Evolutionary conservation across 2,113 vertebrate genomes (phyloP).

Genomic region (Misgurnus mizolepis): DNA sequence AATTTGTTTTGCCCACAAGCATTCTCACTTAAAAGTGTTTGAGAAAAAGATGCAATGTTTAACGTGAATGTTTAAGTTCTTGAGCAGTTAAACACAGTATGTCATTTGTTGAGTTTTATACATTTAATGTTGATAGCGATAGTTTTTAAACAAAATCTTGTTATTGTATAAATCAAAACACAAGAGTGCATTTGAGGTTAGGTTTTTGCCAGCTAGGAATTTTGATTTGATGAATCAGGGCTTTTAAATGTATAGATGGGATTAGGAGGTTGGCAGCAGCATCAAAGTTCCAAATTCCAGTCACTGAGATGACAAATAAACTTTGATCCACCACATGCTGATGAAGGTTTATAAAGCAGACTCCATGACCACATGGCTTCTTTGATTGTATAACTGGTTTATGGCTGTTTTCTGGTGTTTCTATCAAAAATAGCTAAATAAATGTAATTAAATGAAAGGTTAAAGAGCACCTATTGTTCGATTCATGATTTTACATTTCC

Average conservation of each 20-base stretch:
- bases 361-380: constrained; percentile 38
- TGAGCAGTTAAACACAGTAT: too few species aligned
- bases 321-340: constrained; percentile 60
- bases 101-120: too few species aligned
- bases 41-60: background rate
- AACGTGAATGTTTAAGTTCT: too few species aligned
- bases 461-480: too few species aligned
- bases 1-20: background rate
- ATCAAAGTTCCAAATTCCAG: constrained; percentile 65
- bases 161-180: constrained; percentile 60
- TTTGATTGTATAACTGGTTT: constrained; percentile 54
- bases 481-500: too few species aligned
- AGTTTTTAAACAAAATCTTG: constrained; percentile 2
- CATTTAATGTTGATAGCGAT: too few species aligned
- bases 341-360: constrained; percentile 70
- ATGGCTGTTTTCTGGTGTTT: constrained; percentile 50
- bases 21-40: background rate
- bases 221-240: constrained; percentile 73
- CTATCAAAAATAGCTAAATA: constrained; percentile 71
- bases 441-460: constrained; percentile 11
- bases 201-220: constrained; percentile 67
- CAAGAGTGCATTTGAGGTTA: constrained; percentile 56
- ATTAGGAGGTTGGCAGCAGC: constrained; percentile 66
- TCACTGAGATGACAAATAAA: constrained; percentile 68
- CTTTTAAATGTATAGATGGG: constrained; percentile 65